Conservation (phyloP, 35 echinoderm and acorn worm species). For the Lytechinus pictus region DNA sequence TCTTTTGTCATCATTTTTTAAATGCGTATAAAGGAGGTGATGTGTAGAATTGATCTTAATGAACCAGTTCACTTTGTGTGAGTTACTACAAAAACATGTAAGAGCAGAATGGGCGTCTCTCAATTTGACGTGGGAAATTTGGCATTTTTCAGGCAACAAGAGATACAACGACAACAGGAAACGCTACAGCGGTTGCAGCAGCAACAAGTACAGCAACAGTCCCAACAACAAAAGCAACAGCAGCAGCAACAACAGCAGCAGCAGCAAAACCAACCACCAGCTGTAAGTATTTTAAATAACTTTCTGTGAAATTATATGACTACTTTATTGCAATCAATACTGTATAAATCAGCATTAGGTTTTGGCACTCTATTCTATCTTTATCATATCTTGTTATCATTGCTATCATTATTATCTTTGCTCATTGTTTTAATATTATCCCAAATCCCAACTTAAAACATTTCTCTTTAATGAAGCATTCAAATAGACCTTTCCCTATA, state of each 20-base stretch:
- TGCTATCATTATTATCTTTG: no score
- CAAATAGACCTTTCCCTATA: no score
- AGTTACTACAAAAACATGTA: background rate
- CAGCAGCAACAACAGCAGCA: slow-evolving; percentile 63
- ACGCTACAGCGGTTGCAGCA: slow-evolving; percentile 40
- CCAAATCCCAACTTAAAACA: no score
- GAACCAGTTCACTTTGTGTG: no score
- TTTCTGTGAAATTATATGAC: no score
- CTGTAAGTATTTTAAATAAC: background rate
- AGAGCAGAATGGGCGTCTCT: background rate
- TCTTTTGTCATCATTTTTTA: background rate
- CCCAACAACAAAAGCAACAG: slow-evolving; percentile 74
- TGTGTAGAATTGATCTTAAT: background rate
- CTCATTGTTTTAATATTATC: no score
- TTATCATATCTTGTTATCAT: no score
- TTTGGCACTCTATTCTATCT: no score
- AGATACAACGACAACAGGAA: slow-evolving; percentile 78
- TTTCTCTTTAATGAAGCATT: no score
- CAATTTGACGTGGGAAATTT: background rate
- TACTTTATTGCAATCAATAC: no score
- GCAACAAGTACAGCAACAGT: slow-evolving; percentile 70
- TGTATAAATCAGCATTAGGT: no score
- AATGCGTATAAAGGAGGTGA: background rate
- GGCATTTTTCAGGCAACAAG: slow-evolving; percentile 59
- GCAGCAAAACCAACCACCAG: background rate